Base-by-base conservation (phyloP, 1,140 invertebrate species). In the Phthorimaea operculella region DNA sequence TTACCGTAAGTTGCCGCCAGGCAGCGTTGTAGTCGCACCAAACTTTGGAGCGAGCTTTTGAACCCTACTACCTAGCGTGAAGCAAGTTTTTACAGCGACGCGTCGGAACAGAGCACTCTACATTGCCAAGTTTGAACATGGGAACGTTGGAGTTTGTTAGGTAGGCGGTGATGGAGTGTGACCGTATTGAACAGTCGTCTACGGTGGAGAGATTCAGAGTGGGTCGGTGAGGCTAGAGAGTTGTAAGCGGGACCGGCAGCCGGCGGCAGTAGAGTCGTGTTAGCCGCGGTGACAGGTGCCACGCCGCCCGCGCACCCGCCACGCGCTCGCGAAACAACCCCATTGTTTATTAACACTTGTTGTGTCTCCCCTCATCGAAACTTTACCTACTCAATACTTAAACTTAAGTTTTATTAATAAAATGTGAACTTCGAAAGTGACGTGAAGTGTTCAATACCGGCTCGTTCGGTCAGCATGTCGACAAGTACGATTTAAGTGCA, bases 341-440 rank as follows among this genome's bases (percentile, higher is more conserved):
- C 74, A 72, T 81, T 82, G 78, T 81, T 79, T 77, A 79, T 77
- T 28, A 74, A 76, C 70, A 79, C 74, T 82, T 78, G 68, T 73
- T 74, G 71, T 74, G 58, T 63, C 59, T 42, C 33, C 52, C 60
- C 51, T 48, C 51, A 59, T 58, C 64, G 51, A 51, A 60, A 62
- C 42, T 58, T 51, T 47, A 51, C 36, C 18, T 16, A 60, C 57
- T 16, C 6, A 33, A 56, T 16, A 50, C 48, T 50, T 59, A 51
- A 34, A 39, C 47, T 39, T 16, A 34, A 55, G 49, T 63, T 48
- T 33, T 6, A 33, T 33, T 34, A n/a, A 54, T 59, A 72, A 72
- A 68, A 78, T 80, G 76, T 81, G 68, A 73, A 79, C 74, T 71
- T 69, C 50, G 33, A 59, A 72, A 75, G 77, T 83, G 76, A 69